These are phyloP conservation scores for Diplosoma virens DNA, from an alignment of 23 tunicate genomes.

Conservation along the genomic window DNA sequence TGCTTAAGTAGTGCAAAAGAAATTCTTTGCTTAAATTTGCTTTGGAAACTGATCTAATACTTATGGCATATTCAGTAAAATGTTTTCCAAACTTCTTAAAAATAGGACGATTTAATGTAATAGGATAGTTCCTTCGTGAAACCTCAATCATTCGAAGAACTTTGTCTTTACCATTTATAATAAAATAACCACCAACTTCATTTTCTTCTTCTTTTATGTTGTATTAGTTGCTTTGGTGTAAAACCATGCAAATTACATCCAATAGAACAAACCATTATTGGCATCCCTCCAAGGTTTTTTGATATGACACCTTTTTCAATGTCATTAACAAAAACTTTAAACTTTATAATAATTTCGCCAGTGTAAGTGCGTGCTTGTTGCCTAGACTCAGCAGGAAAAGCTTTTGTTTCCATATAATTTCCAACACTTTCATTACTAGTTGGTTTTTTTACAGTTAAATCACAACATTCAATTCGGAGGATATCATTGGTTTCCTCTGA, in stretches of 20 bases:
- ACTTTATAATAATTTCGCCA: slow-evolving; percentile 41
- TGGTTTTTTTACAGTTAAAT: slow-evolving; percentile 62
- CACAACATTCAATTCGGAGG: slow-evolving; percentile 22
- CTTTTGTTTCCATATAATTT: slow-evolving; percentile 31
- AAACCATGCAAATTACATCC: slow-evolving; percentile 66
- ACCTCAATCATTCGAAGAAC: slow-evolving; percentile 74
- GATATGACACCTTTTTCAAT: slow-evolving; percentile 41
- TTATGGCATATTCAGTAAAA: slow-evolving; percentile 67
- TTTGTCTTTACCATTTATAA: slow-evolving; percentile 94
- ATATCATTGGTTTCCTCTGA: slow-evolving; percentile 24
- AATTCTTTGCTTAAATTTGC: slow-evolving; percentile 44
- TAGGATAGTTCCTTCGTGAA: slow-evolving; percentile 87
- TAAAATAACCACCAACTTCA: slow-evolving; percentile 96
- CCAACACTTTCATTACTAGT: slow-evolving; percentile 44
- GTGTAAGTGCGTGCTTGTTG: slow-evolving; percentile 58
- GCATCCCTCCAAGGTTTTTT: slow-evolving; percentile 48
- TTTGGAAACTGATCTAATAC: slow-evolving; percentile 54
- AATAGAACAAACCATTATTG: slow-evolving; percentile 77
- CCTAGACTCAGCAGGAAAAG: slow-evolving; percentile 80
- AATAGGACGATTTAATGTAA: slow-evolving; percentile 51
- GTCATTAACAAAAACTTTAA: slow-evolving; percentile 50
- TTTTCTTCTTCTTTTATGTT: slow-evolving; percentile 79
- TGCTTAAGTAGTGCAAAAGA: slow-evolving; percentile 66
- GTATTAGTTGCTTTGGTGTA: slow-evolving; percentile 67
- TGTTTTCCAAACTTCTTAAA: slow-evolving; percentile 62